A percentile compares a stretch with the other conserved stretches of the same genome.
Conservation (phyloP, 2,797 vertebrate species). For the Sebastes wilsoni region DNA sequence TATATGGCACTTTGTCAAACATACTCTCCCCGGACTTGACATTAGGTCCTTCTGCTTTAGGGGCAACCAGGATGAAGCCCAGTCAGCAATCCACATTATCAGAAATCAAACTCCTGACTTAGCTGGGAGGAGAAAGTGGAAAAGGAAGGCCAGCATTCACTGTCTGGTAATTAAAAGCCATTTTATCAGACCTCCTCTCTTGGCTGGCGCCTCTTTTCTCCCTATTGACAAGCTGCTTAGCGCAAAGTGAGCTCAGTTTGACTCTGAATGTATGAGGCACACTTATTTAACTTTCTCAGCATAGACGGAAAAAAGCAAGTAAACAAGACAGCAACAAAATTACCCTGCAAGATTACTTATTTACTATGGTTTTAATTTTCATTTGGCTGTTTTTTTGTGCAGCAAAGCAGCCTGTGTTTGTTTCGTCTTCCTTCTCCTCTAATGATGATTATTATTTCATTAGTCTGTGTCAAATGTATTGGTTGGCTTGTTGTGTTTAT, state of each 20-base stretch:
- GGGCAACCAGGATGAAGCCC: constrained; percentile 86
- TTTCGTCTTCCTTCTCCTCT: constrained; percentile 15
- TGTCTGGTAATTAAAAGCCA: constrained; percentile 95
- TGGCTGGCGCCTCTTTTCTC: constrained; percentile 76
- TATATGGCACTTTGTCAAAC: constrained; percentile 94
- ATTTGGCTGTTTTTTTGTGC: constrained; percentile 3
- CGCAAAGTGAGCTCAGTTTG: constrained; percentile 86
- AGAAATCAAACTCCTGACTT: constrained; percentile 93
- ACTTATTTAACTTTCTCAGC: constrained; percentile 88
- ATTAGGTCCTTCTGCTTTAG: constrained; percentile 79
- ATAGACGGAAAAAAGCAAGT: constrained; percentile 69
- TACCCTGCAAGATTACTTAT: constrained; percentile 15
- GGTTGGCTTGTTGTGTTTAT: constrained; percentile 60
- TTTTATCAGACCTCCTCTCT: constrained; percentile 87
- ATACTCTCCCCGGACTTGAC: constrained; percentile 86
- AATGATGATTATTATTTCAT: constrained; percentile 63
- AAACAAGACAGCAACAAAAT: constrained; percentile 54
- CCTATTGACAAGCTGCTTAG: constrained; percentile 87
- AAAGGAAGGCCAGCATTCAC: constrained; percentile 85
- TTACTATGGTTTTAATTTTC: constrained; percentile 20
- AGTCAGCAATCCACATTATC: constrained; percentile 95
- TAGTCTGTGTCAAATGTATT: constrained; percentile 54
- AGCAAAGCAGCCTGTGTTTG: neutral
- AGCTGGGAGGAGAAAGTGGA: constrained; percentile 78
- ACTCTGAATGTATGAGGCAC: constrained; percentile 88